Evolutionary conservation across 30 jellyfish, hydroid and myxozoan genomes (phyloP), one percentile per base, ranked within the genome.

Genomic region (Clytia hemisphaerica): DNA sequence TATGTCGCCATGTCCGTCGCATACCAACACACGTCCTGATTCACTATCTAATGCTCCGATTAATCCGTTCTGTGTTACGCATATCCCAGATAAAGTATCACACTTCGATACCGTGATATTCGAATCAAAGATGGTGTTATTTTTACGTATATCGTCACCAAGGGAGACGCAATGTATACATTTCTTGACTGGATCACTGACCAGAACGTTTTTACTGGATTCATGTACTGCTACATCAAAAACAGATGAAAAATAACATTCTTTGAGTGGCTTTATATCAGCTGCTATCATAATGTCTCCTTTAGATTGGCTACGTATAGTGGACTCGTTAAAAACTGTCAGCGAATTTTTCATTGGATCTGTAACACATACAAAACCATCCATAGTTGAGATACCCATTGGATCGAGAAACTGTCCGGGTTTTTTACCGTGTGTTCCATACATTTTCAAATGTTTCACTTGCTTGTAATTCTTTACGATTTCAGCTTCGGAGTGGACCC

Each of bases 71-170:
- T 40, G 26, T 1, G 78, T 33, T 7, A 74, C 82, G 24, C 82
- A 61, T 27, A 74, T 45, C 15, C 86, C 86, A 1, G 78, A 16
- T 50, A 69, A 46, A 18, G 49, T 53, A 10, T 25, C 32, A 4
- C 71, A 69, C 21, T 69, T 21, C 18, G 76, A 33, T 24, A 69
- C n/a, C n/a, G n/a, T n/a, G n/a, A n/a, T n/a, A n/a, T n/a, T n/a
- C n/a, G n/a, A n/a, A n/a, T n/a, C n/a, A n/a, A n/a, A n/a, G n/a
- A n/a, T n/a, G n/a, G n/a, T n/a, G n/a, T n/a, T n/a, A n/a, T n/a
- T n/a, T n/a, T 14, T 6, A 31, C 35, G 6, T 57, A 3, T 6
- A 9, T 57, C 45, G 7, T 31, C 70, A 33, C 30, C 12, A 5
- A 5, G 7, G 44, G 37, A 4, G 6, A 57, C 25, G 16, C 44